phyloP scores from a whole-genome alignment of 53 echinoderm and acorn worm genomes.

The Stichopus horrens region DNA sequence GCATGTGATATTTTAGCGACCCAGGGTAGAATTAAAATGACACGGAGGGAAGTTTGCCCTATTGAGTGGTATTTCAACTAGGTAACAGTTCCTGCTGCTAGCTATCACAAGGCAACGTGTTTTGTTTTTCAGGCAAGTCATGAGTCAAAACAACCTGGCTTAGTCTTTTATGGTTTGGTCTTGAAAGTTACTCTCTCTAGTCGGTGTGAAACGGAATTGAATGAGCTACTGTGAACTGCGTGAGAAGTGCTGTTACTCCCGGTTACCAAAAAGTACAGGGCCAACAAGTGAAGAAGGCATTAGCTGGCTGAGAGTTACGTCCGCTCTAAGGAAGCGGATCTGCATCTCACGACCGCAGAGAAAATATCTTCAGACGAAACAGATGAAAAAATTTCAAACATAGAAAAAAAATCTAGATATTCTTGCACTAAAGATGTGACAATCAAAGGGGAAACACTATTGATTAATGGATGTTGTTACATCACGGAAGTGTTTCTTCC shows the following conservation, averaged over 20 bases:
- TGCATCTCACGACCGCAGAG: too few relatives aligned
- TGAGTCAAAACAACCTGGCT: neutral
- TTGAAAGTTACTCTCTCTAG: neutral
- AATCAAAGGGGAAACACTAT: too few relatives aligned
- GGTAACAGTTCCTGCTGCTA: neutral
- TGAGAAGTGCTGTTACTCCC: neutral
- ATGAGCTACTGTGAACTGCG: neutral
- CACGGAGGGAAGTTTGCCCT: neutral
- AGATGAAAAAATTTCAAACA: too few relatives aligned
- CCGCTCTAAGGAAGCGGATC: too few relatives aligned
- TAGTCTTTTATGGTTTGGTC: neutral
- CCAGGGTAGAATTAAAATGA: neutral
- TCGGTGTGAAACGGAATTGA: neutral
- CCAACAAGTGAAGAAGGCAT: neutral
- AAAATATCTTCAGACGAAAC: too few relatives aligned
- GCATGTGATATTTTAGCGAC: neutral
- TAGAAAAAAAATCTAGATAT: too few relatives aligned
- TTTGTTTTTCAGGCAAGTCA: constrained; percentile 3
- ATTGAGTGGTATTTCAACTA: neutral
- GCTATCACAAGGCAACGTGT: neutral
- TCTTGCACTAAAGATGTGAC: too few relatives aligned
- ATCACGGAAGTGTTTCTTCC: too few relatives aligned
- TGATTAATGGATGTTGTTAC: too few relatives aligned
- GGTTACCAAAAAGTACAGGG: neutral
- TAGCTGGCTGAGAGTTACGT: too few relatives aligned